These are phyloP conservation scores for Ardeotis arabs DNA, from an alignment of 2,113 vertebrate genomes.

Conservation along the genomic window DNA sequence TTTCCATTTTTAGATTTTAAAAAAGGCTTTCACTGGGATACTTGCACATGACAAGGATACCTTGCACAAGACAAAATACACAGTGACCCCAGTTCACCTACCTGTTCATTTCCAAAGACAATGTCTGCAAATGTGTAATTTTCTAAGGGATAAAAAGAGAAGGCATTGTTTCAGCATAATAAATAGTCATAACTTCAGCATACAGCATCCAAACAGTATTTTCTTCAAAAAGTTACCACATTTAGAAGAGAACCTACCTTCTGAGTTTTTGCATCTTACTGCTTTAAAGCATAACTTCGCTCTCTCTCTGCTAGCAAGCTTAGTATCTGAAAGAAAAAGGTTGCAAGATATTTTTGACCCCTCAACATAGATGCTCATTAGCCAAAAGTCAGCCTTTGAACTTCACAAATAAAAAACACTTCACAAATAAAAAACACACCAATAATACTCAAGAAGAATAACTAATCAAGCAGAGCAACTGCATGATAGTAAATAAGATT, in stretches of 20 bases:
- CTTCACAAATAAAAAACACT: background rate
- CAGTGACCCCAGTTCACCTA: conserved; percentile 49
- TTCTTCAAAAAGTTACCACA: background rate
- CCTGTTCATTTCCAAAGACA: conserved; percentile 93
- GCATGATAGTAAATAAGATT: background rate
- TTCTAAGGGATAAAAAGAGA: conserved; percentile 54
- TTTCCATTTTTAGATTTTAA: background rate
- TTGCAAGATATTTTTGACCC: background rate
- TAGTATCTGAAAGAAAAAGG: conserved; percentile 83
- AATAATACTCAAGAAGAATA: background rate
- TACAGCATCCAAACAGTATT: background rate
- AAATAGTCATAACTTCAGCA: background rate
- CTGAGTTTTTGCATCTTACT: conserved; percentile 80
- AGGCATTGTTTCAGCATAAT: conserved; percentile 18
- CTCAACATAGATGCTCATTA: background rate
- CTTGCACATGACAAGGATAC: background rate
- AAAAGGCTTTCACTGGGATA: background rate
- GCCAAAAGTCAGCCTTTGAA: background rate
- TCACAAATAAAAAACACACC: background rate
- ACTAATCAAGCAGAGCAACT: background rate
- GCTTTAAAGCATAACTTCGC: conserved; percentile 94
- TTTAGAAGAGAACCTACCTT: conserved; percentile 77
- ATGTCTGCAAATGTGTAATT: conserved; percentile 93
- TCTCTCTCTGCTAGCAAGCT: conserved; percentile 88
- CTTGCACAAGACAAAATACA: background rate